Evolutionary conservation across 2,888 invertebrate species (phyloP).

Genomic region (Stramonita haemastoma): DNA sequence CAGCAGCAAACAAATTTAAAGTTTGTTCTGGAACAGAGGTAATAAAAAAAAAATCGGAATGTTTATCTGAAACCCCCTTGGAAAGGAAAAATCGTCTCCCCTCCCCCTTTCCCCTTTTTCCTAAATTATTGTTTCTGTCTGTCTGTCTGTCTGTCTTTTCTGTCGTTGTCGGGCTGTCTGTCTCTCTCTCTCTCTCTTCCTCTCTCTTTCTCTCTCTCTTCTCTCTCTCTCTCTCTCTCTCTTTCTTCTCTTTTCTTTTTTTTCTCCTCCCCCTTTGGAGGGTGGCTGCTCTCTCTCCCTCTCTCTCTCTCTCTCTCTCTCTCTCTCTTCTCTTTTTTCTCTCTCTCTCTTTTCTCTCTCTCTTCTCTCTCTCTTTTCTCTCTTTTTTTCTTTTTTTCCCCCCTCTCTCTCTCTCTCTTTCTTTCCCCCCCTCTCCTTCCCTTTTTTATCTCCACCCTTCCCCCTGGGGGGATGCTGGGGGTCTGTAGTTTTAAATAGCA

Average conservation of each 20-base stretch:
- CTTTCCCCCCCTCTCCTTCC: neutral
- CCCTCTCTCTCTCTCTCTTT: conserved; percentile 33
- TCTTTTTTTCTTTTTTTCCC: conserved; percentile 23
- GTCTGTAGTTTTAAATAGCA: too few species aligned
- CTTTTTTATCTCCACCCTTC: neutral
- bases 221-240: neutral
- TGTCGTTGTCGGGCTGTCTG: too few species aligned
- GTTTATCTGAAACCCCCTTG: too few species aligned
- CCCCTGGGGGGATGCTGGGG: too few species aligned
- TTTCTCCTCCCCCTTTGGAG: neutral
- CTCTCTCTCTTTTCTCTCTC: neutral
- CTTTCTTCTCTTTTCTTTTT: neutral
- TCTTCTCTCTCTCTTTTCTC: conserved; percentile 20
- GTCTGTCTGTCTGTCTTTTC: too few species aligned
- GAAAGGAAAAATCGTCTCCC: too few species aligned
- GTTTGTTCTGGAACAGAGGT: too few species aligned
- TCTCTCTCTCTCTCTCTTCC: neutral
- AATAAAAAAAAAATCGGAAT: too few species aligned
- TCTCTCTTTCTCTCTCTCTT: neutral
- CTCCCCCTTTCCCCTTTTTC: too few species aligned
- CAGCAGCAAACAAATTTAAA: too few species aligned
- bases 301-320: conserved; percentile 24
- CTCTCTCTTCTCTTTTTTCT: neutral
- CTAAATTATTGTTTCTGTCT: too few species aligned
- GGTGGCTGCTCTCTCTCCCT: neutral